Percentiles rank a stretch among this genome's conserved stretches.
Conservation (phyloP, 2,888 invertebrate genomes). For the Podotricha telesiphe region DNA sequence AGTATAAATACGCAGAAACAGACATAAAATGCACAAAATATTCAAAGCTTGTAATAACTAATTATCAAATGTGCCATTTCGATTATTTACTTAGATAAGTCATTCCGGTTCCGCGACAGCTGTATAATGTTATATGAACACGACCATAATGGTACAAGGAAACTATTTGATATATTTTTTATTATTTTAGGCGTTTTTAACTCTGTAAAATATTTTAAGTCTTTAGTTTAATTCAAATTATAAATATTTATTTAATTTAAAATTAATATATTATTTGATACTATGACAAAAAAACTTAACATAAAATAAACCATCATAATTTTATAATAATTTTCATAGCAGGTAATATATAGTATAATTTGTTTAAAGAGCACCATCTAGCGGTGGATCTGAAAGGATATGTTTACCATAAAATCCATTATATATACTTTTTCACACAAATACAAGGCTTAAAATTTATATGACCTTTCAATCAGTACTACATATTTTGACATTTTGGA, state of each 20-base stretch:
- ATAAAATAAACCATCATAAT: no score
- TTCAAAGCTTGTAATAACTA: background rate
- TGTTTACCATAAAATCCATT: background rate
- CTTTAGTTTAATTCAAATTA: no score
- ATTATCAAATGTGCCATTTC: slow-evolving; percentile 4
- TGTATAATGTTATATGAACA: background rate
- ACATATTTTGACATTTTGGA: background rate
- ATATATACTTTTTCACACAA: background rate
- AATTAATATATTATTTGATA: no score
- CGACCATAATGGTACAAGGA: slow-evolving; percentile 3
- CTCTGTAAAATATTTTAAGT: no score
- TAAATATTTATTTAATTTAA: no score
- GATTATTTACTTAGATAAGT: slow-evolving; percentile 16
- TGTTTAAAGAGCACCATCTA: background rate
- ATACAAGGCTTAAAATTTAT: background rate
- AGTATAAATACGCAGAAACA: background rate
- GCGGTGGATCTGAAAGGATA: background rate
- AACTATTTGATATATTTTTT: background rate
- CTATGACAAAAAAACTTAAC: no score
- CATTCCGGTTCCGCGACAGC: slow-evolving; percentile 18
- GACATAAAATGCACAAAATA: background rate
- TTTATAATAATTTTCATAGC: no score
- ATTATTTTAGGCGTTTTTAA: background rate
- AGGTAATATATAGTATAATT: no score
- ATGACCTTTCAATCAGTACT: background rate